Base-by-base conservation (phyloP, 2,888 invertebrate genomes). In the Oligia latruncula region DNA sequence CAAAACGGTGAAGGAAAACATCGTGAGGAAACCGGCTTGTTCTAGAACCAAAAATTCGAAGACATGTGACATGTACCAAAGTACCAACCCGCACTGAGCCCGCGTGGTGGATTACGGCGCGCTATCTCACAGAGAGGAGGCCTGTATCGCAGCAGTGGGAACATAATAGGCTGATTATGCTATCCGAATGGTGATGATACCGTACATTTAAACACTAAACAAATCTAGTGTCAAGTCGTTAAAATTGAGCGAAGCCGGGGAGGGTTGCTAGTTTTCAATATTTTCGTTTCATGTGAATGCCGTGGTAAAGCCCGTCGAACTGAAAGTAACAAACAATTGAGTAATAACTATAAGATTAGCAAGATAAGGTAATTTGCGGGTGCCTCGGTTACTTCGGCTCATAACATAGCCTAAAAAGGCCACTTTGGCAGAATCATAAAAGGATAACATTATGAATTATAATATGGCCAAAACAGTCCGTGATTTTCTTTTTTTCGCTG, bases 291-390 rank as follows among this genome's bases (percentile, higher is more conserved):
- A 35, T 52, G 4, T 23, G 6, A 70, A 29, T 6, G 20, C 29
- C 13, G 13, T 29, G 20, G 6, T 20, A 49, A 49, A 52, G 15
- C 15, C 4, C 15, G 23, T 55, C 23, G 55, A 55, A 71, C 52
- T 55, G 43, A n/a, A 13, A 29, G 71, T 29, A 43, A 20, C 65
- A 40, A 58, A 58, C 66, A 52, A 71, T 66, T 71, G 15, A 66
- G 23, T 49, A 43, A 43, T n/a, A 80, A 65, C 40, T 82, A 60
- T n/a, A 74, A 20, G 11, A 73, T 81, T 5, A 58, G 35, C n/a
- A 74, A 17, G 11, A 68, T 81, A 5, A 58, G 35, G 40, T 81
- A 66, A 66, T 82, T 71, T 46, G 49, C 23, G 65, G 66, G 43
- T 55, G 49, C n/a, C 43, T 66, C 23, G 23, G 46, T 60, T 20